Evolutionary conservation across 2,113 vertebrate genomes (phyloP), one percentile per base, ranked within the genome.

Genomic region (Athene cunicularia): DNA sequence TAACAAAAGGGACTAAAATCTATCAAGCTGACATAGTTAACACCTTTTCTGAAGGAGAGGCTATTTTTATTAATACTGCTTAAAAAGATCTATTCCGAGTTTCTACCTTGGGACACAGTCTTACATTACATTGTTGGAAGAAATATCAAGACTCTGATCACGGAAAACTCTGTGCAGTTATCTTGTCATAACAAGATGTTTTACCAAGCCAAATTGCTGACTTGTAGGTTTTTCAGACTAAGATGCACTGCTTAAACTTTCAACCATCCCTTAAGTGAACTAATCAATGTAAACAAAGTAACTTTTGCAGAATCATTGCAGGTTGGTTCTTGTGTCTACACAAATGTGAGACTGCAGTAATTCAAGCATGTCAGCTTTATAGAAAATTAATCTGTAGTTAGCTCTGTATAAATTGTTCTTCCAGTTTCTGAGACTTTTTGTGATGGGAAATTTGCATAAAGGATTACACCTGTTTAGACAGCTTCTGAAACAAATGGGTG

Each of bases 401-500:
- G 71, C 33, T 76, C 55, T 82, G 8, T 90, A 88, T 91, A 82
- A 91, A 94, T 94, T 66, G 41, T 95, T 96, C 35, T 83, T 81
- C 52, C 52, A 55, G 66, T 94, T 96, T 75, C 73, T 73, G 62
- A 83, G 80, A 68, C 30, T n/a, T 52, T 86, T 85, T 85, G 62
- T 89, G n/a, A 76, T 91, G 53, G 37, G 16, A 95, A 96, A 86
- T 96, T 95, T 94, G 71, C 53, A 43, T 95, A 95, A 97, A 95
- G 53, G 88, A 59, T 95, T 95, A 72, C 49, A 94, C 37, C 91
- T 97, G 63, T 97, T 97, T 35, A 95, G 79, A 92, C 88, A 95
- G 67, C 80, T 93, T 93, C 90, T 96, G 91, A 97, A 98, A 95
- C 80, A 93, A 97, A 88, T 89, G 41, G 5, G 32, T 88, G 24